Conservation (phyloP, 2,797 vertebrate species). For the Pangasius djambal region DNA sequence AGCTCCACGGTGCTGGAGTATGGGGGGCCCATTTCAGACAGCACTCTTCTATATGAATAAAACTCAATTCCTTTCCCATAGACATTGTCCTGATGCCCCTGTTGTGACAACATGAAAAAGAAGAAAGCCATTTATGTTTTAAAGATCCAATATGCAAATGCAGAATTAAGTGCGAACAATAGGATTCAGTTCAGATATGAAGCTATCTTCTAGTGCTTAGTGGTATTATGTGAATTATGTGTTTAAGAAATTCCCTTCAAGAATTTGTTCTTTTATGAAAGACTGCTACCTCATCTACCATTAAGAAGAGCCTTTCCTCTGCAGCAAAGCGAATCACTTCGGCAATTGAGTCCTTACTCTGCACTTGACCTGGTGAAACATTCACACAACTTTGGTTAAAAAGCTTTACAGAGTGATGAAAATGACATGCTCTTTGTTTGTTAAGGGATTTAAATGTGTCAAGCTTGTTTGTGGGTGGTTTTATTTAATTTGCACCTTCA, state of each 20-base stretch:
- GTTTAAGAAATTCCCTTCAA: not conserved
- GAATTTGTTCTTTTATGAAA: not conserved
- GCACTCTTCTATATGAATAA: constrained; percentile 87
- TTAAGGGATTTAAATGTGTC: not conserved
- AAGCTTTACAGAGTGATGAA: not conserved
- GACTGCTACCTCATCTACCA: constrained; percentile 85
- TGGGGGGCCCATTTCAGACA: constrained; percentile 83
- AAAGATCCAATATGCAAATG: not conserved
- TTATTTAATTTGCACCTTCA: not conserved
- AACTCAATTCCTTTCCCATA: constrained; percentile 74
- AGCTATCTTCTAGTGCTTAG: not conserved
- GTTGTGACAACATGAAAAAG: not conserved
- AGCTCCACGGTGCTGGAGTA: constrained; percentile 77
- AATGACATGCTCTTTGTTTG: not conserved
- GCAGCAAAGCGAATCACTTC: constrained; percentile 86
- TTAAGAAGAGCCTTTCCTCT: constrained; percentile 83
- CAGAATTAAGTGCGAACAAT: not conserved
- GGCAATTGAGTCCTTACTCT: constrained; percentile 82
- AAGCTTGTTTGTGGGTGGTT: not conserved
- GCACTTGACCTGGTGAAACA: constrained; percentile 79
- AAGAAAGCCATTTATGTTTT: not conserved
- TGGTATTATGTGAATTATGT: not conserved
- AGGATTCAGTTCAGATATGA: not conserved
- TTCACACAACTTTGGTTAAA: not conserved
- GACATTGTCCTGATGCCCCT: constrained; percentile 81